Evolutionary conservation across 2,113 vertebrate genomes (phyloP).

Genomic region (Cryptoleucopteryx plumbea): DNA sequence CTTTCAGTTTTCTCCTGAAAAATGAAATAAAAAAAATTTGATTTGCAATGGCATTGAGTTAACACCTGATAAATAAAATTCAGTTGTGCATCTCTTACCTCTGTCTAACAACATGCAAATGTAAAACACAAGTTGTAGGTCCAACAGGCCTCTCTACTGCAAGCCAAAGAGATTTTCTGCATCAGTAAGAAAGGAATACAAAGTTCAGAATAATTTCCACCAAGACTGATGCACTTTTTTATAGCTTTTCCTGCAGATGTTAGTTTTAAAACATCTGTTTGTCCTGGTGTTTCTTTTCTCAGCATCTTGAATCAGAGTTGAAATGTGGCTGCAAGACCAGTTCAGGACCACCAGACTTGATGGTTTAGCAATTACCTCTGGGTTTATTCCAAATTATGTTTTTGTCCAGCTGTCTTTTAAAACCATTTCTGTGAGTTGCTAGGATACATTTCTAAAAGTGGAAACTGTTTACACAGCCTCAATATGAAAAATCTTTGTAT

Average conservation of each 20-base stretch:
- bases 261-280: not conserved
- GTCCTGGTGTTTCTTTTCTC: not conserved
- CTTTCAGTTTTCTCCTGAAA: slow-evolving; percentile 43
- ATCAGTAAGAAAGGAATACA: not conserved
- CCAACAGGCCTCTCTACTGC: not conserved
- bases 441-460: slow-evolving; percentile 59
- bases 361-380: slow-evolving; percentile 3
- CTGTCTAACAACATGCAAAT: not conserved
- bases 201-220: not conserved
- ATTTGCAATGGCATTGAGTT: slow-evolving; percentile 4
- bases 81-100: not conserved
- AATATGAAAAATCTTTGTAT: slow-evolving; percentile 17
- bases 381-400: slow-evolving; percentile 1
- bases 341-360: not conserved
- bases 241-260: not conserved
- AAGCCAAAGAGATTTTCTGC: not conserved
- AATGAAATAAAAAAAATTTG: not conserved
- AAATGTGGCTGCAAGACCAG: not conserved
- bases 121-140: not conserved
- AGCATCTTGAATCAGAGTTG: not conserved
- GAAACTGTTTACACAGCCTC: slow-evolving; percentile 29
- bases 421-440: slow-evolving; percentile 19
- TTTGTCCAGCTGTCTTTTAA: slow-evolving; percentile 47
- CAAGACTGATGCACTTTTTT: not conserved
- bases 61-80: slow-evolving; percentile 9